A percentile compares a stretch with the other conserved stretches of the same genome.
phyloP scores from a whole-genome alignment of 2,113 vertebrate genomes.

The Agapornis roseicollis region DNA sequence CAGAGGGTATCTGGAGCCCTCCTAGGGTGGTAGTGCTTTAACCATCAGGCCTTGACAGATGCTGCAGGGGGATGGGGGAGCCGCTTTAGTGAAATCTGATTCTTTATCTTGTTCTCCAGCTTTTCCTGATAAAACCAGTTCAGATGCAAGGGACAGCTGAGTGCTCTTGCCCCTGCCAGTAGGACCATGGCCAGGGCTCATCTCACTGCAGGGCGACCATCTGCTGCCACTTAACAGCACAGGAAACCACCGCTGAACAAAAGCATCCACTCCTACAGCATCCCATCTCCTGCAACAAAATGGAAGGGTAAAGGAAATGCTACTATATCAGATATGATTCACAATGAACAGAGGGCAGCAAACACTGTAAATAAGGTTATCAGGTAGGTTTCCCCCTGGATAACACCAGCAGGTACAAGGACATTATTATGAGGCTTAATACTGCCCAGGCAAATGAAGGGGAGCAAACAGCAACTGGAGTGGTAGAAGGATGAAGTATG shows the following conservation, averaged over 20 bases:
- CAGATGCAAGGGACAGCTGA: constrained; percentile 59
- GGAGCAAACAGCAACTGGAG: not conserved
- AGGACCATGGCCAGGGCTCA: constrained; percentile 68
- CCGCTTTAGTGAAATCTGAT: constrained; percentile 30
- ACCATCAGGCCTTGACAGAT: constrained; percentile 55
- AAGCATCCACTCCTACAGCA: constrained; percentile 47
- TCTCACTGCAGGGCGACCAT: constrained; percentile 61
- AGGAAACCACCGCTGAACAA: constrained; percentile 68
- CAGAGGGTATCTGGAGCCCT: not conserved
- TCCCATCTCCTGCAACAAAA: constrained; percentile 56
- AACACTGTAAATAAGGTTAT: not conserved
- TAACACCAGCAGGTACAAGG: not conserved
- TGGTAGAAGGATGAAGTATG: not conserved
- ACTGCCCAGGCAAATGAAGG: not conserved
- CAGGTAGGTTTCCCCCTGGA: not conserved
- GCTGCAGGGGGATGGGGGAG: constrained; percentile 41
- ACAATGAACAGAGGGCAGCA: not conserved
- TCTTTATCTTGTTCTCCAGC: constrained; percentile 56
- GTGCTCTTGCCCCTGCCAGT: constrained; percentile 67
- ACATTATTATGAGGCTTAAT: not conserved
- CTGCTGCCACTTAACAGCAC: constrained; percentile 70
- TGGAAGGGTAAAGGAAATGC: constrained; percentile 5
- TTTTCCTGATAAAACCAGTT: constrained; percentile 66
- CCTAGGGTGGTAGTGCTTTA: not conserved
- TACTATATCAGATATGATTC: not conserved